Conservation (phyloP, 2,113 vertebrate species). For the Rhinoptilus africanus region DNA sequence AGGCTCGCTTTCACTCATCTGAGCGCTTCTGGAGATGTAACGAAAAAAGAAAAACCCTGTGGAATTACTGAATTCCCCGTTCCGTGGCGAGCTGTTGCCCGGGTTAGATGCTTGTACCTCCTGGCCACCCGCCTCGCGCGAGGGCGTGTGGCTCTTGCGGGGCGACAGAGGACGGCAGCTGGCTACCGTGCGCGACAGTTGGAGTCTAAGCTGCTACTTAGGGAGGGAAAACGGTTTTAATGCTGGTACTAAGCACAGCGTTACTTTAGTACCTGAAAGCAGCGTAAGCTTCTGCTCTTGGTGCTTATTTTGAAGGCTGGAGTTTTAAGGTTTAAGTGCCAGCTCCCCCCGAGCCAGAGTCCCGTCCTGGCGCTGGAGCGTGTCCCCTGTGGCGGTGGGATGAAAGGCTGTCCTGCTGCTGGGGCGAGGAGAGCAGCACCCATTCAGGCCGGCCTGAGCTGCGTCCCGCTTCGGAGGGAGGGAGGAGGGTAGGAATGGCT, state of each 20-base stretch:
- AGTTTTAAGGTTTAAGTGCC: neutral
- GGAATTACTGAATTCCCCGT: neutral
- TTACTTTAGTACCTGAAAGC: neutral
- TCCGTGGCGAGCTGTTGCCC: neutral
- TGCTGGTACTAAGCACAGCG: neutral
- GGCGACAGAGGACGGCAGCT: neutral
- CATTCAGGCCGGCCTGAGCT: neutral
- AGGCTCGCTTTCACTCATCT: neutral
- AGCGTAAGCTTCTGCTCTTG: neutral
- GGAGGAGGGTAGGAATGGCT: neutral
- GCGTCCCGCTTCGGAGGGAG: neutral
- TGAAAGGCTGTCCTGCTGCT: neutral
- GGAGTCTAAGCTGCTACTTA: neutral
- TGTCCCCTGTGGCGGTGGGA: fast-evolving
- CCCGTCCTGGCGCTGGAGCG: neutral
- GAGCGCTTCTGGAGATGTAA: neutral
- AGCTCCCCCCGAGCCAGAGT: neutral
- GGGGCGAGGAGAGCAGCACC: neutral
- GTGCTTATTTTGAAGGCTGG: neutral
- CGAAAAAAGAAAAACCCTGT: neutral
- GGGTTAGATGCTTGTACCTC: neutral
- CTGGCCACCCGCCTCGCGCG: neutral
- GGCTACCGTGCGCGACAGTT: neutral
- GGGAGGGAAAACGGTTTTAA: neutral
- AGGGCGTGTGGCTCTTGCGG: neutral